Evolutionary conservation across 2,797 vertebrate genomes (phyloP).

Genomic region (Sparidentex hasta): DNA sequence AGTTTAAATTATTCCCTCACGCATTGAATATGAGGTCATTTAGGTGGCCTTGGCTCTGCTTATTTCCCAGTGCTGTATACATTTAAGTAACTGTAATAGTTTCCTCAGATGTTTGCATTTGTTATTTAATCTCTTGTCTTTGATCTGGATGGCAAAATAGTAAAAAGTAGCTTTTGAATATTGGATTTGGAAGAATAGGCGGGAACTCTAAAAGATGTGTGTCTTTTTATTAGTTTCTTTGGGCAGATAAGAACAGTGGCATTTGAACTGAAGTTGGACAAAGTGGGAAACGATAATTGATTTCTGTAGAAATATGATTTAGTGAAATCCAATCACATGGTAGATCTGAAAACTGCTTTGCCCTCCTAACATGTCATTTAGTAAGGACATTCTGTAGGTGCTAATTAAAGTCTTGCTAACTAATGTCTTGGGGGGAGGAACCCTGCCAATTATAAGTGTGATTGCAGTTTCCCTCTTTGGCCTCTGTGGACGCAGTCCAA

Average conservation of each 20-base stretch:
- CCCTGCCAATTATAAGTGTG: neutral
- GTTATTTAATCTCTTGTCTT: neutral
- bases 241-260: neutral
- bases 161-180: neutral
- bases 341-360: neutral
- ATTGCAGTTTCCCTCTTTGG: conserved; percentile 5
- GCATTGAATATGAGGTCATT: neutral
- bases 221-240: neutral
- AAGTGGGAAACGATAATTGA: neutral
- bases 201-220: neutral
- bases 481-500: conserved; percentile 22
- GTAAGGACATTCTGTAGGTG: neutral
- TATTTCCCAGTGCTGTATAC: conserved; percentile 4
- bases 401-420: neutral
- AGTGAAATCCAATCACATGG: neutral
- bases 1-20: conserved; percentile 2
- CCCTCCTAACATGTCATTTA: neutral
- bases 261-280: neutral
- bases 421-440: neutral
- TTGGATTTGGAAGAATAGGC: neutral
- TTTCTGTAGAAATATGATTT: neutral
- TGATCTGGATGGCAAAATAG: neutral
- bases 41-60: neutral
- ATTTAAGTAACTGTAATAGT: conserved; percentile 1
- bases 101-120: neutral